Conservation (phyloP, 2,888 invertebrate genomes). For the Drosophila mettleri region DNA sequence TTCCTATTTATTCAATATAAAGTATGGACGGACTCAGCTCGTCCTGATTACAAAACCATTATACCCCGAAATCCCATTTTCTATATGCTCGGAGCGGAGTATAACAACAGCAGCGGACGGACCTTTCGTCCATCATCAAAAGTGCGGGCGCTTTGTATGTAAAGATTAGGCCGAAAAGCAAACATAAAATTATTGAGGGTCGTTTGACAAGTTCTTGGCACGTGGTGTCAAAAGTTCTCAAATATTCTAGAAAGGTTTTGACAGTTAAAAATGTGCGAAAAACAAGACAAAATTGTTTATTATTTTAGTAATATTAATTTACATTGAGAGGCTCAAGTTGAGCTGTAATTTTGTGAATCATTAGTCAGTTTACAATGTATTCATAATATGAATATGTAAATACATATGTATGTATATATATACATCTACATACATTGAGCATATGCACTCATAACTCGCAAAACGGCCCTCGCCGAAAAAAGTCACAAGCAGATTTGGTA, state of each 20-base stretch:
- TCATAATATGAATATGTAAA: not conserved
- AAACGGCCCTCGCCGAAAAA: constrained; percentile 20
- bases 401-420: too few relatives aligned
- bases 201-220: not conserved
- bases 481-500: constrained; percentile 21
- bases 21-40: too few relatives aligned
- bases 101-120: constrained; percentile 3
- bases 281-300: not conserved
- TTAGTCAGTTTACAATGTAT: not conserved
- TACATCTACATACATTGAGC: not conserved
- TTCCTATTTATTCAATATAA: too few relatives aligned
- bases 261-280: not conserved
- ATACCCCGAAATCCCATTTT: too few relatives aligned
- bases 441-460: not conserved
- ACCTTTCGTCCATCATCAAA: constrained; percentile 35
- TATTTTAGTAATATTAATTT: not conserved
- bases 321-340: not conserved
- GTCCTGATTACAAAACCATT: too few relatives aligned
- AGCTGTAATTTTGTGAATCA: not conserved
- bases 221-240: not conserved
- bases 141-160: constrained; percentile 38
- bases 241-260: not conserved
- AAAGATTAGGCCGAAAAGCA: constrained; percentile 44
- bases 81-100: too few relatives aligned
- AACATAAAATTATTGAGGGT: constrained; percentile 25